Evolutionary conservation across 2,797 vertebrate genomes (phyloP).

Genomic region (Paramormyrops hopkinsi): DNA sequence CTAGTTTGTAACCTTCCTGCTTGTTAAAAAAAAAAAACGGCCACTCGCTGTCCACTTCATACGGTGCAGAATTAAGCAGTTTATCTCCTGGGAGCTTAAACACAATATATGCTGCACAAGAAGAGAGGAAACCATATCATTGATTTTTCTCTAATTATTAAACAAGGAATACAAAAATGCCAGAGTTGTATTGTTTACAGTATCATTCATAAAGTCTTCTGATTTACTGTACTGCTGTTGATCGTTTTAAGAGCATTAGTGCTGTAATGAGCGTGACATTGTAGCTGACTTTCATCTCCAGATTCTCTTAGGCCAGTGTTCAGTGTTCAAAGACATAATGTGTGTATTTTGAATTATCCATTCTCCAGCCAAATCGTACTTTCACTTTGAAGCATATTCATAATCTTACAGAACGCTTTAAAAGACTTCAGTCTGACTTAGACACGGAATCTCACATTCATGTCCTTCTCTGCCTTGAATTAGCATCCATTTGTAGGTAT

Average conservation of each 20-base stretch:
- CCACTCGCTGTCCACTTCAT: not conserved
- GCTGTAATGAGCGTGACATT: not conserved
- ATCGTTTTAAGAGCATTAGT: not conserved
- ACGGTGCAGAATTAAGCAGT: not conserved
- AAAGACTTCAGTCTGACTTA: not conserved
- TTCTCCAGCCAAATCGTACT: not conserved
- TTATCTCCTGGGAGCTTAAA: not conserved
- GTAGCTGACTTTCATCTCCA: not conserved
- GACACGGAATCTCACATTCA: not conserved
- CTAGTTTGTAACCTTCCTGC: not conserved
- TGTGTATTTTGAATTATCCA: not conserved
- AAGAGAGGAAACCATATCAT: not conserved
- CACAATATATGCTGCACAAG: not conserved
- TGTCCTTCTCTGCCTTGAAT: not conserved
- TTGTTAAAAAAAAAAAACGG: not conserved
- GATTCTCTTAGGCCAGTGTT: not conserved
- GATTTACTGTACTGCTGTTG: not conserved
- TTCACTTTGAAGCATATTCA: not conserved
- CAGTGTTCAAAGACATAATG: slow-evolving; percentile 1
- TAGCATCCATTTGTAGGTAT: slow-evolving; percentile 9
- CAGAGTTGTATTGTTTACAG: not conserved
- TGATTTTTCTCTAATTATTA: not conserved
- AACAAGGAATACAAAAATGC: not conserved
- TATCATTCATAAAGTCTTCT: not conserved
- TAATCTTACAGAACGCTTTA: not conserved